These are phyloP conservation scores for Coracias cyanogaster DNA, from an alignment of 2,797 vertebrate species.

Conservation along the genomic window DNA sequence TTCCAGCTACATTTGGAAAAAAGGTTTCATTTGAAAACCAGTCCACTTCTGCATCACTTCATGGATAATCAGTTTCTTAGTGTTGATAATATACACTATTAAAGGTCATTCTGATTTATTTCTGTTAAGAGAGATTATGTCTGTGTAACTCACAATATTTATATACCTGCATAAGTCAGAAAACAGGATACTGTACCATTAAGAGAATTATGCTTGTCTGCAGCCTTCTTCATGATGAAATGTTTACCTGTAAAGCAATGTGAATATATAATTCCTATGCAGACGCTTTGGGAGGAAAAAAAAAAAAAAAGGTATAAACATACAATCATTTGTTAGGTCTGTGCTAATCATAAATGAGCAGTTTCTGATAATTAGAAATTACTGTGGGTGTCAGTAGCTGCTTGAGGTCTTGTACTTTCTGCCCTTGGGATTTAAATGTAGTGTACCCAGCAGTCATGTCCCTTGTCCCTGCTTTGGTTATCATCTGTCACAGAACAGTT, in stretches of 20 bases:
- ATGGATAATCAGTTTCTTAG: background rate
- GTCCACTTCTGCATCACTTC: background rate
- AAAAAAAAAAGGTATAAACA: slow-evolving; percentile 21
- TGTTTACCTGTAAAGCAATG: background rate
- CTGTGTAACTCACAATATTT: background rate
- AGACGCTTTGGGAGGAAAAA: background rate
- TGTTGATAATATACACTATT: background rate
- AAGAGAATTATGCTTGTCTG: background rate
- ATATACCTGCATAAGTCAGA: background rate
- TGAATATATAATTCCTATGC: background rate
- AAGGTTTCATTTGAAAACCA: background rate
- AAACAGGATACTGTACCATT: background rate
- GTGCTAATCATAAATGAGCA: slow-evolving; percentile 26
- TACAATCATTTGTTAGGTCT: background rate
- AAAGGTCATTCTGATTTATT: background rate
- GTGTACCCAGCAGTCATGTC: background rate
- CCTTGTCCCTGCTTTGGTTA: background rate
- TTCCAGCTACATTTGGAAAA: background rate
- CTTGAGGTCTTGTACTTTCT: slow-evolving; percentile 27
- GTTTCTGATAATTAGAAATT: slow-evolving; percentile 62
- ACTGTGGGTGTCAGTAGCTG: slow-evolving; percentile 25
- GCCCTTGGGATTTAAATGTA: background rate
- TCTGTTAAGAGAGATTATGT: background rate
- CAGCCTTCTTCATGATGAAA: background rate
- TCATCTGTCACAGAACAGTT: background rate